Base-by-base conservation (phyloP, 1,140 invertebrate species). In the Gyrodactylus salaris region DNA sequence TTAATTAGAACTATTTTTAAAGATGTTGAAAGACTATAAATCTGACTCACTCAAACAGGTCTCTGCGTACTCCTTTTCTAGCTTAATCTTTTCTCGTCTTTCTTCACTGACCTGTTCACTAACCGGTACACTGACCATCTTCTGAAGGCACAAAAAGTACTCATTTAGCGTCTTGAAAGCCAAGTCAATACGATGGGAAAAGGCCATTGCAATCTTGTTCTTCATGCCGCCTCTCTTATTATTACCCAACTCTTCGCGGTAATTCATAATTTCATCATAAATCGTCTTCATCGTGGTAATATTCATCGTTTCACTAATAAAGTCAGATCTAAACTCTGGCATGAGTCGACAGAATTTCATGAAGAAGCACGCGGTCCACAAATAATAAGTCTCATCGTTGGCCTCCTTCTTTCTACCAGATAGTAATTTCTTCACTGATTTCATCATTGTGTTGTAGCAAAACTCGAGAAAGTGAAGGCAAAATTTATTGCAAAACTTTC, bases 341-440 rank as follows among this genome's bases (percentile, higher is more conserved):
- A 16, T 7, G 34, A 86, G 83, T 76, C 92, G 85, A 84, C 92
- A 93, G 81, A 96, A 95, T 81, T 93, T 88, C 89, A 95, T 92
- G 80, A 95, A 96, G 82, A 95, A 97, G 78, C 87, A 86, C 76
- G 94, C 83, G 2, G 88, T 86, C 90, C 89, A 94, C 69, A 95
- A 82, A 80, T 94, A 93, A 81, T 92, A 91, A 7, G 87, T 87
- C 78, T 92, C 88, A 82, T 96, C 91, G 78, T 89, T 77, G 69
- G 83, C 83, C 75, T 84, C 85, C 69, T 84, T 84, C 77, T 84
- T 54, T n/a, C 34, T 54, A 16, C 34, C 34, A 7, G 34, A 54
- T 7, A 54, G 34, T 54, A 54, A n/a, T 54, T 54, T 7, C 7
- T 86, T 88, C 0, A 89, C 86, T 77, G 86, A 84, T 78, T 84